Evolutionary conservation across 1,140 invertebrate species (phyloP), one percentile per base, ranked within the genome.

Genomic region (Drosophila mayri): DNA sequence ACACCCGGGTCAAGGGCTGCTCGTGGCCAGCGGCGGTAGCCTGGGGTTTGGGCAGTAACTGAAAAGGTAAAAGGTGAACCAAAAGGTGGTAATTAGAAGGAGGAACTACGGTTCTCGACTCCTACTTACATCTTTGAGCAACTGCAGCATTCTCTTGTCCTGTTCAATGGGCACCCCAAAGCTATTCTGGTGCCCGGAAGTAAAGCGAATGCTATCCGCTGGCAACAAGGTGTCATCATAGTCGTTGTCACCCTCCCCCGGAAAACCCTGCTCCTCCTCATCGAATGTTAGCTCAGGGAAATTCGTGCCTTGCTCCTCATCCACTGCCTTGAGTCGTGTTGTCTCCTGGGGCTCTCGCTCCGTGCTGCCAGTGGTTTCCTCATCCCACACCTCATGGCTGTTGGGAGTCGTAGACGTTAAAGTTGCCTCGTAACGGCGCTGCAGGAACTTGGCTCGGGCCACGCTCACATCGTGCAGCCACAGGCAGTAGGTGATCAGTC

Each of bases 81-180:
- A 2, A 35, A 9, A 55, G 37, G 35, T 60, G 18, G 11, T 28
- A 49, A 6, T 49, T 49, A 2, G 25, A 3, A 3, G 25, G 4
- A 25, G 25, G 25, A 25, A 25, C 25, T 25, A 25, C 4, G 25
- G 4, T 32, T 20, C 14, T 0, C 3, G 4, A 79, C 86, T 93
- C 0, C 2, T 3, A 79, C 86, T 93, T 90, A 93, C 94, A 86
- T 91, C 86, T 63, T 92, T 92, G 1, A 92, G 77, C 20, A 92
- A 55, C 49, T 91, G 76, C 55, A 92, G 46, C 67, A 92, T 85
- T 8, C 92, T 93, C 62, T 93, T 93, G 46, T 94, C 94, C 71
- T 95, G 94, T 79, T 95, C 94, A 28, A 95, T 94, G 60, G 94
- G 94, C 41, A 95, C 93, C 40, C 94, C 94, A 67, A 95, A 95